These are phyloP conservation scores for Drosophila emarginata DNA, from an alignment of 2,888 invertebrate genomes.

Conservation along the genomic window DNA sequence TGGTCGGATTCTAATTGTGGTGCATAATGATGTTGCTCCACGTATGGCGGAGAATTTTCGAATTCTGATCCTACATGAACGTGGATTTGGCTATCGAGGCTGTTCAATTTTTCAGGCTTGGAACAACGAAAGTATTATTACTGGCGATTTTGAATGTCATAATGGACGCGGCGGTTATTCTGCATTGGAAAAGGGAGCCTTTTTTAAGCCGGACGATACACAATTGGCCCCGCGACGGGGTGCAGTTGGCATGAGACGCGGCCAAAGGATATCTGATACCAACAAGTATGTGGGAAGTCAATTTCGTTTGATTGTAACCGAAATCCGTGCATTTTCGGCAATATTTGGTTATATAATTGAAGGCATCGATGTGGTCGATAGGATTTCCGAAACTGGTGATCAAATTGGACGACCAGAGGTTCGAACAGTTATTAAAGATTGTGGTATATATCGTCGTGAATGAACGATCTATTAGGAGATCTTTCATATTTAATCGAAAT, in stretches of 20 bases:
- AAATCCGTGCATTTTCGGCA: constrained; percentile 92
- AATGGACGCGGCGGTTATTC: constrained; percentile 91
- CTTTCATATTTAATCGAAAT: not conserved
- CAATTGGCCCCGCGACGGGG: constrained; percentile 89
- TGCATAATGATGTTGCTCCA: constrained; percentile 90
- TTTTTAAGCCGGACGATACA: constrained; percentile 92
- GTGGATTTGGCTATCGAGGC: constrained; percentile 90
- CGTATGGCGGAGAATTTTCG: constrained; percentile 92
- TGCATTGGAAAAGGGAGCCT: constrained; percentile 89
- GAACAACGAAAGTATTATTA: constrained; percentile 91
- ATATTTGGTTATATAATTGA: constrained; percentile 92
- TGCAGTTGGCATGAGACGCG: constrained; percentile 91
- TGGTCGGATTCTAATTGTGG: constrained; percentile 90
- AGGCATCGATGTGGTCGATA: constrained; percentile 90
- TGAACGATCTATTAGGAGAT: not conserved
- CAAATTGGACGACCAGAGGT: constrained; percentile 90
- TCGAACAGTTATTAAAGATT: constrained; percentile 88
- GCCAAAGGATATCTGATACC: constrained; percentile 89
- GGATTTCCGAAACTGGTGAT: constrained; percentile 90
- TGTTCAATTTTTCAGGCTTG: constrained; percentile 92
- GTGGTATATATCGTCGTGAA: constrained; percentile 87
- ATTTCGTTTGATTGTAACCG: constrained; percentile 90
- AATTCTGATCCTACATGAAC: constrained; percentile 87
- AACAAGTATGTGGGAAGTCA: constrained; percentile 92
- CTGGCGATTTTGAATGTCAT: constrained; percentile 91